Evolutionary conservation across 2,888 invertebrate genomes (phyloP).

Genomic region (Masnerella sp.): DNA sequence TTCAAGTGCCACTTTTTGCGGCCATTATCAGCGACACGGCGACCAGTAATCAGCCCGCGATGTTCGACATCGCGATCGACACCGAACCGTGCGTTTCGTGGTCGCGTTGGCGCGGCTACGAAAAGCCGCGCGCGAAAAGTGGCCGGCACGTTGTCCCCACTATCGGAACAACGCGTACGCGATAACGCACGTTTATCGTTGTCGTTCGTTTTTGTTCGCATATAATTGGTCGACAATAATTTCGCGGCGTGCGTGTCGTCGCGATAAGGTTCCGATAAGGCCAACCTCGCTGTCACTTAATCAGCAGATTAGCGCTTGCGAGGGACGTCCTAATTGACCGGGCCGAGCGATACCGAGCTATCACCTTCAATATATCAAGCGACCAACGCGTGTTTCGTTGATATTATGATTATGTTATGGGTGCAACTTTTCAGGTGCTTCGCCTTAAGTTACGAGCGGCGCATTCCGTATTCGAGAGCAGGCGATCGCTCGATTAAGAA

Average conservation of each 20-base stretch:
- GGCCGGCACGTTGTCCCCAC: neutral
- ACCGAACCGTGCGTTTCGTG: constrained; percentile 54
- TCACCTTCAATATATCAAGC: no score
- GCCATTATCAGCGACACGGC: constrained; percentile 40
- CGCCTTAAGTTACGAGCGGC: no score
- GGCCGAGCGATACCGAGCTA: no score
- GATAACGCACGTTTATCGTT: no score
- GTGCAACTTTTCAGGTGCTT: no score
- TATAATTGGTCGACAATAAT: constrained; percentile 58
- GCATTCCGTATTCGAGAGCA: no score
- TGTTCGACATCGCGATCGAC: constrained; percentile 57
- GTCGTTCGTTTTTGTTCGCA: constrained; percentile 44
- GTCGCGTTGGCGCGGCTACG: no score
- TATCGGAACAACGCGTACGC: constrained; percentile 19
- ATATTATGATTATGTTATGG: no score
- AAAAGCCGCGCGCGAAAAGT: constrained; percentile 46
- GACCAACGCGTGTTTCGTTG: constrained; percentile 33
- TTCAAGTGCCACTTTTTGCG: constrained; percentile 19
- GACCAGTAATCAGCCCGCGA: constrained; percentile 39
- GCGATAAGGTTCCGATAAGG: constrained; percentile 45
- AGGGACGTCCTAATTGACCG: constrained; percentile 48
- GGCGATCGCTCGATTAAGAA: no score
- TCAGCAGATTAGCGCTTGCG: constrained; percentile 50
- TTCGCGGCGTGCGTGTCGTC: constrained; percentile 35
- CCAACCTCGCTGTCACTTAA: constrained; percentile 39